Base-by-base conservation (phyloP, 1,140 invertebrate genomes). In the Grapholita molesta region DNA sequence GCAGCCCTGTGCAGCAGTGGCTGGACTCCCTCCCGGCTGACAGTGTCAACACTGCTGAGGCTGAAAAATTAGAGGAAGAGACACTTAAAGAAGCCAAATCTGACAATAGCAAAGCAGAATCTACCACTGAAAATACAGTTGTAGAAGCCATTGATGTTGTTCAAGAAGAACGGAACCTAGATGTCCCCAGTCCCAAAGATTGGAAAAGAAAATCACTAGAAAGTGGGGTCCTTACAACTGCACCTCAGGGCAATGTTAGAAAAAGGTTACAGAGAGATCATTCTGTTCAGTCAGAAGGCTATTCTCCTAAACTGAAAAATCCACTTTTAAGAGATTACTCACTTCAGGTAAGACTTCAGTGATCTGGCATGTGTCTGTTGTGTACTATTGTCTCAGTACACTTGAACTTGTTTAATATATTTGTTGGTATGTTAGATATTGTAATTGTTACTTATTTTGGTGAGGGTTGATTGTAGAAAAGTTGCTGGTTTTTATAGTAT, bases 1-100 rank as follows among this genome's bases (percentile, higher is more conserved):
- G 89, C 70, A 92, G 90, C 69, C 92, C 92, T 68, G 89, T 92
- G 11, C 91, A 92, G 70, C 89, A 92, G 71, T 92, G 92, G 92
- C 75, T 92, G 52, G 91, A 92, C 74, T 92, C 92, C 2, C 74
- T 91, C 5, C 92, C 91, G 12, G 65, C 80, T 57, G 83, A 88
- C 30, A 76, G 77, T 21, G 52, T 30, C 23, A 75, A 80, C 15
- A 68, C 38, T 69, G 68, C 38, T 69, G 68, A 66, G 4, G 15
- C 66, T 53, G 78, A 79, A n/a, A 74, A 71, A 21, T 35, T 70
- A 48, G 70, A 68, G 21, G 77, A 78, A 61, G 68, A 74, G 15
- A 61, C 69, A n/a, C 66, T 52, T 48, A 74, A 67, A 57, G 69
- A 76, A 53, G 76, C 76, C 66, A 82, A 82, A 53, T 83, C 84